Evolutionary conservation across 1,140 invertebrate genomes (phyloP), one percentile per base, ranked within the genome.

Genomic region (Lepidurus arcticus): DNA sequence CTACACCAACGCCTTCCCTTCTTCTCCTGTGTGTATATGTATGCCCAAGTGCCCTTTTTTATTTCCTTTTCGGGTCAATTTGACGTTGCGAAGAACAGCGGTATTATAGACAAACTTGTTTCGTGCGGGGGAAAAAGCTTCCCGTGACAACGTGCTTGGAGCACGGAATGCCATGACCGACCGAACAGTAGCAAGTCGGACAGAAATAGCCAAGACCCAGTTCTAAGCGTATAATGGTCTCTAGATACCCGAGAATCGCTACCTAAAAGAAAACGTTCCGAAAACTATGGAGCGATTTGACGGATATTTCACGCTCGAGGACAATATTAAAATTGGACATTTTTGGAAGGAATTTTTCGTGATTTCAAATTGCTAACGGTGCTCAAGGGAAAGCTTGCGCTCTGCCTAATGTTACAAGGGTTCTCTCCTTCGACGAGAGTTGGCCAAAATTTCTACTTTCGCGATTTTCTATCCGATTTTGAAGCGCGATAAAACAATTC

Each of bases 171-270:
- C 16, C 53, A 65, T 65, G 16, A 65, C 53, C 53, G 9, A 65
- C 53, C 53, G 53, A 65, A 65, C 53, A n/a, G 21, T 65, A 65
- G 53, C 34, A 65, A 65, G 53, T 65, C 53, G 53, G 53, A 65
- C 53, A 65, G 13, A 65, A 65, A 65, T 65, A 65, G 53, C 53
- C 53, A 65, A 65, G 53, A 7, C 53, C 53, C 53, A 65, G 53
- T 21, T 65, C 53, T 21, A 13, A 65, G n/a, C 21, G 21, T 65
- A 16, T 65, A 7, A 65, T 65, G 53, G 53, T 65, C 53, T 16
- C 53, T 21, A 13, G 53, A 65, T 65, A 65, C 21, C 16, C 53
- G 16, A 65, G 53, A 21, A 21, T 13, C 21, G 7, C 53, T 65
- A 21, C 53, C 34, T 34, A 34, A 34, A 65, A 21, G 21, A 21